Percentiles rank a stretch among this genome's conserved stretches.
Conservation (phyloP, 2,888 invertebrate species). For the Coenonympha arcania region DNA sequence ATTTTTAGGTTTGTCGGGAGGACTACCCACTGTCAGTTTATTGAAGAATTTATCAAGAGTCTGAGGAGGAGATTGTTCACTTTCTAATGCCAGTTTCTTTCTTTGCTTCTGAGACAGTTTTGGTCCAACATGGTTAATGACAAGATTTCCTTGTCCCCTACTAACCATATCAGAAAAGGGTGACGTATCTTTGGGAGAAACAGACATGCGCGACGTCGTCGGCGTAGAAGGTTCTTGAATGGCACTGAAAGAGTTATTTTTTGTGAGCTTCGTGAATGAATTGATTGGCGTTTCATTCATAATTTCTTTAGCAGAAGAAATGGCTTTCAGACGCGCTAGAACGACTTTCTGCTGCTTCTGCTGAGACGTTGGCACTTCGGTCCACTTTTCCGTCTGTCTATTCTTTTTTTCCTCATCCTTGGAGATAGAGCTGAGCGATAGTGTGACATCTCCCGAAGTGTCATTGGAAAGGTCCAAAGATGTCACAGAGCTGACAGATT, state of each 20-base stretch:
- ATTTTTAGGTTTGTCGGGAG: conserved; percentile 67
- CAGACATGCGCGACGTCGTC: conserved; percentile 47
- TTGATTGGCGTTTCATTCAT: conserved; percentile 52
- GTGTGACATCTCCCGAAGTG: conserved; percentile 53
- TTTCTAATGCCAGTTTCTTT: conserved; percentile 72
- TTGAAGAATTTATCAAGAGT: conserved; percentile 47
- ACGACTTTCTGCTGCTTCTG: conserved; percentile 67
- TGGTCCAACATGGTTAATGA: conserved; percentile 63
- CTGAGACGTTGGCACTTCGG: conserved; percentile 58
- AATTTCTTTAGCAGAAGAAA: conserved; percentile 55
- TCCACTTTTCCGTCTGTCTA: conserved; percentile 60
- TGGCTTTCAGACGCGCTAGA: conserved; percentile 66
- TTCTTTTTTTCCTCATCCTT: conserved; percentile 46
- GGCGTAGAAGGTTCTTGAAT: conserved; percentile 34
- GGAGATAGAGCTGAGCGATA: conserved; percentile 53
- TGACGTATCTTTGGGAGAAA: conserved; percentile 51
- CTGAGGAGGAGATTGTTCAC: conserved; percentile 37
- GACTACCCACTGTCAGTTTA: conserved; percentile 45
- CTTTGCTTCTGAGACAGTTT: conserved; percentile 78
- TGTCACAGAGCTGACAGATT: conserved; percentile 58
- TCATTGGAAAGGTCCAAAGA: conserved; percentile 60
- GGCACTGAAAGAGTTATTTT: conserved; percentile 46
- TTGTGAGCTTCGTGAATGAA: conserved; percentile 55
- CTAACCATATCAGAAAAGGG: conserved; percentile 39
- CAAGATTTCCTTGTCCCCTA: conserved; percentile 50